Evolutionary conservation across 2,888 invertebrate species (phyloP).

Genomic region (Cataglyphis cursor): DNA sequence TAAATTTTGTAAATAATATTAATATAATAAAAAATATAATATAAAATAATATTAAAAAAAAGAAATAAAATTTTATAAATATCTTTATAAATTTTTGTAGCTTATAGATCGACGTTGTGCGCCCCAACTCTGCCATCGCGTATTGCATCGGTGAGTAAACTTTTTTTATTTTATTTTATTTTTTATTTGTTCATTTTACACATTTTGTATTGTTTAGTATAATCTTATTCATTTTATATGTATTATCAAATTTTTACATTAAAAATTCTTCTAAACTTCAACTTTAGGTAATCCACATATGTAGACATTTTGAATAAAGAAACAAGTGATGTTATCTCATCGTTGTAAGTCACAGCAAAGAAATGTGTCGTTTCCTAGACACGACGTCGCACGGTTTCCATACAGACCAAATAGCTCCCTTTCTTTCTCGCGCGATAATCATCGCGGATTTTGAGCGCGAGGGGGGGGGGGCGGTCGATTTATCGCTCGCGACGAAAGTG

Average conservation of each 20-base stretch:
- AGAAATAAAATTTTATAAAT: neutral
- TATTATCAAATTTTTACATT: neutral
- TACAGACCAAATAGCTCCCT: conserved; percentile 2
- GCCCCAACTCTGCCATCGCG: neutral
- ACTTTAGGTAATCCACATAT: neutral
- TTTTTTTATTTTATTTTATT: neutral
- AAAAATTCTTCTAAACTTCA: neutral
- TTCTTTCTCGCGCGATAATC: conserved; percentile 19
- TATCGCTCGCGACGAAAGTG: conserved; percentile 66
- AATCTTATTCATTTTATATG: neutral
- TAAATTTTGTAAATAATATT: too few relatives aligned
- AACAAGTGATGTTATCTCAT: conserved; percentile 12
- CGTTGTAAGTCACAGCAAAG: conserved; percentile 11
- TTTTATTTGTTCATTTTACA: neutral
- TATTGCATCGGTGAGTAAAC: neutral
- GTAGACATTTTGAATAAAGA: neutral
- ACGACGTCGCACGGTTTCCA: conserved; percentile 11
- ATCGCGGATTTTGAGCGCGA: conserved; percentile 38
- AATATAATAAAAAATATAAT: too few relatives aligned
- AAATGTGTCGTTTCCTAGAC: neutral
- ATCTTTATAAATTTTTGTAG: neutral
- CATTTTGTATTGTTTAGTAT: neutral
- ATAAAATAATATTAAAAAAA: neutral
- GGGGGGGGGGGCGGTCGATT: conserved; percentile 42
- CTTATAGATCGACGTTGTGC: neutral